phyloP scores from a whole-genome alignment of 2,797 vertebrate genomes.

The Anguilla marmorata region DNA sequence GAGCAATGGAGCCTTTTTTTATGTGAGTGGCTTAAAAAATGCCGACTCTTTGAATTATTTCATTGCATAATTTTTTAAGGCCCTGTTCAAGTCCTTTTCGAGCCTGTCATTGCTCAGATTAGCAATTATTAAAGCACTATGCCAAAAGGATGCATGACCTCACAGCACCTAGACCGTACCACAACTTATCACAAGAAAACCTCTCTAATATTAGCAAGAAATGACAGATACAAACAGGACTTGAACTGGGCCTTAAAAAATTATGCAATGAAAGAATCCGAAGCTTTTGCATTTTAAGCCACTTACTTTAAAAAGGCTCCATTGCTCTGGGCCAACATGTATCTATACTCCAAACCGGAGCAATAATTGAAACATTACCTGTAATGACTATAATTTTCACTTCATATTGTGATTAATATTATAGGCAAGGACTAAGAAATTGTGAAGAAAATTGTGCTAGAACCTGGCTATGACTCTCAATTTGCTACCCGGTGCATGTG shows the following conservation, averaged over 20 bases:
- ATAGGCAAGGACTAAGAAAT: not conserved
- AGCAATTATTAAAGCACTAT: not conserved
- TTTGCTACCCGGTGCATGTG: conserved; percentile 59
- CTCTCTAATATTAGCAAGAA: not conserved
- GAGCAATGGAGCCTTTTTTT: not conserved
- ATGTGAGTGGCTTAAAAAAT: not conserved
- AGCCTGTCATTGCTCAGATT: not conserved
- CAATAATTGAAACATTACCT: conserved; percentile 8
- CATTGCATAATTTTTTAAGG: not conserved
- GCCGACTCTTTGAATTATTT: not conserved
- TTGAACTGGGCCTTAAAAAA: not conserved
- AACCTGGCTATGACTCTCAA: conserved; percentile 55
- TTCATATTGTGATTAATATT: not conserved
- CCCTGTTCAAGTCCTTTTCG: not conserved
- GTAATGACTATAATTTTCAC: conserved; percentile 2
- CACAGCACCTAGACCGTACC: not conserved
- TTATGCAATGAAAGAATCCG: not conserved
- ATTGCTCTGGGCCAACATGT: not conserved
- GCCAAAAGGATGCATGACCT: not conserved
- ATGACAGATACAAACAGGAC: not conserved
- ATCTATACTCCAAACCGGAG: not conserved
- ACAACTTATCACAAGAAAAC: not conserved
- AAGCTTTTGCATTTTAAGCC: not conserved
- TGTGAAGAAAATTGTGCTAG: conserved; percentile 57
- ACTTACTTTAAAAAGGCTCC: not conserved